A percentile compares a stretch with the other conserved stretches of the same genome.
Conservation (phyloP, 2,797 vertebrate species). For the Tangara arthus region DNA sequence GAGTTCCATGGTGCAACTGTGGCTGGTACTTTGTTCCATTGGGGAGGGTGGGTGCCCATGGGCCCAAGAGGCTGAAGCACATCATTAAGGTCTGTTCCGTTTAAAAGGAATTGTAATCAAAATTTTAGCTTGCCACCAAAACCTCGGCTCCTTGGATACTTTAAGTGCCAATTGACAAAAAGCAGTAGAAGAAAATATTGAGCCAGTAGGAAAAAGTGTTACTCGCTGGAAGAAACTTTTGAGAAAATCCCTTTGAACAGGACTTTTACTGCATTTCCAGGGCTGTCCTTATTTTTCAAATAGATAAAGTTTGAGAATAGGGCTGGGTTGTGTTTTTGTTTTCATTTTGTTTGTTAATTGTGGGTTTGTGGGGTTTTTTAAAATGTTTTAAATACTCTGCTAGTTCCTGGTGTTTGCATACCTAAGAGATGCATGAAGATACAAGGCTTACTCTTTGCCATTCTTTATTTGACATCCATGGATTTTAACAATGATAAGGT, state of each 20-base stretch:
- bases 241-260: background rate
- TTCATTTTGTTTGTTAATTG: background rate
- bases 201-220: background rate
- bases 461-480: background rate
- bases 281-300: background rate
- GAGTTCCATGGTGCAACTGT: background rate
- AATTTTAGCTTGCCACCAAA: background rate
- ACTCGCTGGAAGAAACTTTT: background rate
- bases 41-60: accelerated
- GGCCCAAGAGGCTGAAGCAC: background rate
- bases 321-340: background rate
- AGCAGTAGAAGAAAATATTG: background rate
- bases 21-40: background rate
- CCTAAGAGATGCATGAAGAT: background rate
- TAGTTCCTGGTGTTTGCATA: background rate
- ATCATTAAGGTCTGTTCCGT: background rate
- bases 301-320: background rate
- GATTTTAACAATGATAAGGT: background rate
- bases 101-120: background rate
- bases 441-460: background rate
- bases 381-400: background rate
- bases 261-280: background rate
- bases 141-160: background rate
- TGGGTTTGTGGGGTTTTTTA: background rate
- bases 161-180: background rate